Conservation (phyloP, 2,113 vertebrate genomes). For the Nycticorax nycticorax region DNA sequence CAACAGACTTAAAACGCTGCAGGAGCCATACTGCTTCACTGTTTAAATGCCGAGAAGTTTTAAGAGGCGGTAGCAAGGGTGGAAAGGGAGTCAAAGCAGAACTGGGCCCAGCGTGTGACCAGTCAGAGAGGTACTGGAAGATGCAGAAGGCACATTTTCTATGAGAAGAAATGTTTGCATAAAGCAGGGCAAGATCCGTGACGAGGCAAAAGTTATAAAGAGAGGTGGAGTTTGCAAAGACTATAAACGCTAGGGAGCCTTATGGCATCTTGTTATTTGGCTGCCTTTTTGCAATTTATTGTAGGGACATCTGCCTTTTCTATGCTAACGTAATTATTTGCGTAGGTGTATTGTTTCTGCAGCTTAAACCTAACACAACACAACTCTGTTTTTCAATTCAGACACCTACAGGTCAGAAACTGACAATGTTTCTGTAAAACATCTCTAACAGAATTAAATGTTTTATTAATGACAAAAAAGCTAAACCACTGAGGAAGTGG, state of each 20-base stretch:
- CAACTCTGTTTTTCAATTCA: background rate
- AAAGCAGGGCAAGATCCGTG: background rate
- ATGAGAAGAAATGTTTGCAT: background rate
- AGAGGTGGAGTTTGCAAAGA: background rate
- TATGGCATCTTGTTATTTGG: background rate
- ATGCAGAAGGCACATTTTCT: background rate
- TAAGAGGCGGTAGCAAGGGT: background rate
- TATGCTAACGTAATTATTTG: background rate
- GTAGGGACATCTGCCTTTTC: background rate
- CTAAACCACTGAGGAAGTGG: background rate
- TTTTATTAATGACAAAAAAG: background rate
- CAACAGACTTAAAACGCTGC: background rate
- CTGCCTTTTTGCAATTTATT: background rate
- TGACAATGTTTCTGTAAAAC: background rate
- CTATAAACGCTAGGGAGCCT: background rate
- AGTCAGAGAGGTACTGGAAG: background rate
- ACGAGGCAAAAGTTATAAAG: background rate
- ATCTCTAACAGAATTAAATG: background rate
- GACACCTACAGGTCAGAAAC: background rate
- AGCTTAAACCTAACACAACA: background rate
- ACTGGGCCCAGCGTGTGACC: background rate
- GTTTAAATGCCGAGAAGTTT: background rate
- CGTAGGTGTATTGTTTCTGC: background rate
- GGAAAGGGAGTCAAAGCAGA: background rate
- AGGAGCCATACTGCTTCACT: background rate